Percentiles rank a stretch among this genome's conserved stretches.
Evolutionary conservation across 2,888 invertebrate genomes (phyloP).

Genomic region (Polydesmus complanatus): DNA sequence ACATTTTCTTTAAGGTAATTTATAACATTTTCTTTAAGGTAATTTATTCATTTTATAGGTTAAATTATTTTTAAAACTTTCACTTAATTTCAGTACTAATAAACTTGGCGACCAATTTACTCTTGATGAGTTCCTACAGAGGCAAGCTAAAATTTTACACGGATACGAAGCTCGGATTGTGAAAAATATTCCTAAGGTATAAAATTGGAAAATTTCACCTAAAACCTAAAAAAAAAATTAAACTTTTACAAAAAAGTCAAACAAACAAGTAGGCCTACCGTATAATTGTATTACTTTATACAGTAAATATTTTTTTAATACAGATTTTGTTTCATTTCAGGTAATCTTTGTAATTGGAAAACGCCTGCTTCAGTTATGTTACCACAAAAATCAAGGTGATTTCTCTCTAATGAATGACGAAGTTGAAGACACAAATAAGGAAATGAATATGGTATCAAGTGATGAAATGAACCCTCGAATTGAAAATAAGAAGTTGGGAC

Average conservation of each 20-base stretch:
- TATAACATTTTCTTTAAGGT: neutral
- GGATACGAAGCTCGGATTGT: constrained; percentile 63
- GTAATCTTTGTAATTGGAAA: constrained; percentile 3
- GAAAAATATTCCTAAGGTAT: constrained; percentile 62
- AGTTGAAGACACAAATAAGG: neutral
- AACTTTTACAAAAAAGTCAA: too few relatives aligned
- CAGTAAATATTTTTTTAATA: neutral
- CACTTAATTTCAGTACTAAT: neutral
- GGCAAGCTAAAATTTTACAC: constrained; percentile 58
- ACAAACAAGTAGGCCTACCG: too few relatives aligned
- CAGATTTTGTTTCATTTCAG: neutral
- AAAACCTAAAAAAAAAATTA: neutral
- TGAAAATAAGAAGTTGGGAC: neutral
- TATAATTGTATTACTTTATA: too few relatives aligned
- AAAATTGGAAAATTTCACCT: neutral
- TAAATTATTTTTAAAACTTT: constrained; percentile 8
- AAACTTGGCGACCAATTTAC: constrained; percentile 42
- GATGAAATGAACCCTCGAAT: neutral
- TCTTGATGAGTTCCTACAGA: constrained; percentile 50
- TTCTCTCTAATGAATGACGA: neutral
- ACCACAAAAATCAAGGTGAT: neutral
- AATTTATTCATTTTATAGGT: constrained; percentile 13
- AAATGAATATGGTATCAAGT: neutral
- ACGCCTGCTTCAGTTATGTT: constrained; percentile 7
- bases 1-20: constrained; percentile 54